Base-by-base conservation (phyloP, 2,797 vertebrate genomes). In the Stomatorhinus walkeri region DNA sequence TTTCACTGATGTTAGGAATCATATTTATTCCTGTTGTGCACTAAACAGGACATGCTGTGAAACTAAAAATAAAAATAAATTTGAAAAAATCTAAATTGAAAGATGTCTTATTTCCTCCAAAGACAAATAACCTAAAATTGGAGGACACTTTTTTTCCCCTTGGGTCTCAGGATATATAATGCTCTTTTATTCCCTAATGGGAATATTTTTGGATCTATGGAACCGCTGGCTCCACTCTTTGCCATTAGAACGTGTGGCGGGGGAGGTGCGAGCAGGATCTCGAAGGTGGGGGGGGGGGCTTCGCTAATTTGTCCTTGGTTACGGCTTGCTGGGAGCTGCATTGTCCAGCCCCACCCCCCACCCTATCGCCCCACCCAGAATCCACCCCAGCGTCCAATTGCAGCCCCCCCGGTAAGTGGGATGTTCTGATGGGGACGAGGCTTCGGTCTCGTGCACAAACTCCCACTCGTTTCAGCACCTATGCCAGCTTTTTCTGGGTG, bases 241-340 rank as follows among this genome's bases (percentile, higher is more conserved):
- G 72, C 64, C 19, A 43, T 79, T 43, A 40, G 72, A 43, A 19
- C 6, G 2, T 79, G 40, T 2, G 16, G 72, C 4, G 16, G 36
- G 36, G 87, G 48, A 12, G 24, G 61, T 51, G 87, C 4, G 6
- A 88, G 87, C 22, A 22, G 68, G 9, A 68, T 40, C 28, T 54
- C 16, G 48, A 68, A 68, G 61, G 61, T 28, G 61, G 28, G 64
- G 28, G 61, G 61, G 22, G 87, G 46, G 64, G 43, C 5, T 52
- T 48, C 43, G 8, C 87, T 46, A 24, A 43, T 88, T 81, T 88
- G 87, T 81, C 87, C 87, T 88, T 79, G 64, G 87, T 52, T 22
- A 51, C 1, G 36, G 28, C 72, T 88, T 3, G 32, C 28, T 56
- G 48, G 87, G 48, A 79, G 46, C 64, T 36, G 87, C 64, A 68